Percentiles rank a stretch among this genome's conserved stretches.
These are phyloP conservation scores for Platysteira castanea DNA, from an alignment of 2,113 vertebrate genomes.

Conservation along the genomic window DNA sequence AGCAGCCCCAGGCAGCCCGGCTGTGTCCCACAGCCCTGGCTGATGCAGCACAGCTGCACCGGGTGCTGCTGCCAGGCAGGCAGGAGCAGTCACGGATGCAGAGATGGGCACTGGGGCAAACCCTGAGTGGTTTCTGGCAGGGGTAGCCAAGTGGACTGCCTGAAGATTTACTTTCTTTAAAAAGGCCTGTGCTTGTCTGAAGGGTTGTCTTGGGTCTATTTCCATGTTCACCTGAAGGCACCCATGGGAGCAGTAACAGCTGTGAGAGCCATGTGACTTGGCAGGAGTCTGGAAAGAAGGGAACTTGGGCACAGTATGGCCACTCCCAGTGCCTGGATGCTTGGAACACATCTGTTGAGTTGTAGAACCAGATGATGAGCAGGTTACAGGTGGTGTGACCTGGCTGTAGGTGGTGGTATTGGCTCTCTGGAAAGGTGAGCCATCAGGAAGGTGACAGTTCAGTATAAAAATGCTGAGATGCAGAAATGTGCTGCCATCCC, in stretches of 20 bases:
- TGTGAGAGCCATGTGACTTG: rapidly evolving
- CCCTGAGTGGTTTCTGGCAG: background rate
- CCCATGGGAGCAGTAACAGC: background rate
- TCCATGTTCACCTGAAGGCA: background rate
- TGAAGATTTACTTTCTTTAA: background rate
- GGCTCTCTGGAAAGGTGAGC: background rate
- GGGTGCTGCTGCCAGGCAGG: background rate
- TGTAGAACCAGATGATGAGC: background rate
- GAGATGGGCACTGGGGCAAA: background rate
- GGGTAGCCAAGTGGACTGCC: background rate
- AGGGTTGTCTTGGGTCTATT: background rate
- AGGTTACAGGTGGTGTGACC: rapidly evolving
- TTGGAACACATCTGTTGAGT: background rate
- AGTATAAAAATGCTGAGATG: background rate
- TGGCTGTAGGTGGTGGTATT: background rate
- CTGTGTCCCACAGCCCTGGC: background rate
- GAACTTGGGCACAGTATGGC: background rate
- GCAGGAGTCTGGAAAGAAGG: background rate
- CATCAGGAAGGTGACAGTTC: background rate
- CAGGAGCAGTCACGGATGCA: rapidly evolving
- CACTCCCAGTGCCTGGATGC: background rate
- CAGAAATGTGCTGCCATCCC: background rate
- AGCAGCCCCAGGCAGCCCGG: background rate
- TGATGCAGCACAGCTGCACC: background rate
- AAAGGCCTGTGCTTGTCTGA: background rate